Evolutionary conservation across 2,113 vertebrate genomes (phyloP).

Genomic region (Lutjanus erythropterus): DNA sequence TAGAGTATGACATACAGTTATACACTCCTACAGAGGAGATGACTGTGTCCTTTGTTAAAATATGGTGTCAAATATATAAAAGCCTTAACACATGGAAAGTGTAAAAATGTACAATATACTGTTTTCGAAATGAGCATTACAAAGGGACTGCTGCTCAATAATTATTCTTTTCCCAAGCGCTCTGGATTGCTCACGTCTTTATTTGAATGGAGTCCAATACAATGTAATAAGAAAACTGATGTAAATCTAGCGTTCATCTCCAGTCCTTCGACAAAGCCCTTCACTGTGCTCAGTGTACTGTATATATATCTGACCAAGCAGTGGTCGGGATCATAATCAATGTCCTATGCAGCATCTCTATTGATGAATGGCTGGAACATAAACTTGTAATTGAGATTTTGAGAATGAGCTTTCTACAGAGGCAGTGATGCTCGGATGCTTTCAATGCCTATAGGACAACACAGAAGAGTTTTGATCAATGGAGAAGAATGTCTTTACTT

Average conservation of each 20-base stretch:
- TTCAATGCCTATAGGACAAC: slow-evolving; percentile 33
- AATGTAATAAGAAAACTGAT: slow-evolving; percentile 35
- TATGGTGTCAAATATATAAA: neutral
- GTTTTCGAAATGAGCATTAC: neutral
- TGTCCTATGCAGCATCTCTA: slow-evolving; percentile 56
- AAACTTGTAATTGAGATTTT: slow-evolving; percentile 74
- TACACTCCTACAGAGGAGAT: neutral
- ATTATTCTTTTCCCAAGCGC: neutral
- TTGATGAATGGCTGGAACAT: slow-evolving; percentile 71
- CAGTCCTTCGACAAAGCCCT: slow-evolving; percentile 33
- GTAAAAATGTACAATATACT: neutral
- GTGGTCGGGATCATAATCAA: slow-evolving; percentile 68
- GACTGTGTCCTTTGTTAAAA: neutral
- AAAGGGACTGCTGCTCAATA: neutral
- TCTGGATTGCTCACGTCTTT: slow-evolving; percentile 32
- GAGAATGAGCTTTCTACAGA: slow-evolving; percentile 46
- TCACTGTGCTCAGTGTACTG: slow-evolving; percentile 52
- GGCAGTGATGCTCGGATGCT: slow-evolving; percentile 30
- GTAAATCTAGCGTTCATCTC: slow-evolving; percentile 48
- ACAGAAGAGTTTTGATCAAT: slow-evolving; percentile 42
- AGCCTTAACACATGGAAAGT: neutral
- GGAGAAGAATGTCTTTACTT: slow-evolving; percentile 28
- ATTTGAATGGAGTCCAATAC: slow-evolving; percentile 17
- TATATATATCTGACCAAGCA: slow-evolving; percentile 59
- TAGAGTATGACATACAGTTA: neutral